A percentile compares a stretch with the other conserved stretches of the same genome.
phyloP scores from a whole-genome alignment of 2,797 vertebrate genomes.

The Neosilurus mollespiculum region DNA sequence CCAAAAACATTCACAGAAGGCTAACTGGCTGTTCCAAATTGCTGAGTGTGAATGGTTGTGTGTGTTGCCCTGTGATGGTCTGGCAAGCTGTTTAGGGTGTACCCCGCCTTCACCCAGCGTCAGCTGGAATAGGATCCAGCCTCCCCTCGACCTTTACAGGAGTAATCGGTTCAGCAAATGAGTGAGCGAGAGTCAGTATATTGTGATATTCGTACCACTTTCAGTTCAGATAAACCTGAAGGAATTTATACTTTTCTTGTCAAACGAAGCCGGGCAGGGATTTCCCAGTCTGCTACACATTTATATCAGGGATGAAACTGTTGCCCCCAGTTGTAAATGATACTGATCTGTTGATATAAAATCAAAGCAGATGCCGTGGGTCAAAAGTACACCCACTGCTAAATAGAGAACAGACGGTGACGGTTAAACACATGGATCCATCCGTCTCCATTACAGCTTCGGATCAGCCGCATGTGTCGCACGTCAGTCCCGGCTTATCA shows the following conservation, averaged over 20 bases:
- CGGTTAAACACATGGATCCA: conserved; percentile 7
- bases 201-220: background rate
- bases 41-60: too few relatives aligned
- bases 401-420: conserved; percentile 19
- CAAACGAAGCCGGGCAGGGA: background rate
- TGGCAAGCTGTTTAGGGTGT: too few relatives aligned
- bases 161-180: too few relatives aligned
- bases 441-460: background rate
- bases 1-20: too few relatives aligned
- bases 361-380: conserved; percentile 16
- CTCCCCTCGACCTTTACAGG: too few relatives aligned
- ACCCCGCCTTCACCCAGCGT: too few relatives aligned
- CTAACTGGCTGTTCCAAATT: too few relatives aligned
- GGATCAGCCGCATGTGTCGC: background rate
- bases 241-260: background rate
- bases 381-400: background rate
- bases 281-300: background rate
- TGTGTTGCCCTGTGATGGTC: too few relatives aligned
- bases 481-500: background rate
- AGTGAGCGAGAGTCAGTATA: background rate
- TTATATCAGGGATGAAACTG: background rate
- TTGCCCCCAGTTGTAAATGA: background rate
- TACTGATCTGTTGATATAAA: background rate
- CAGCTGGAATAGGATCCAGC: too few relatives aligned
- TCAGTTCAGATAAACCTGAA: background rate